phyloP scores from a whole-genome alignment of 92 coral and sea anemone species.

The Epizoanthus illoricatus region DNA sequence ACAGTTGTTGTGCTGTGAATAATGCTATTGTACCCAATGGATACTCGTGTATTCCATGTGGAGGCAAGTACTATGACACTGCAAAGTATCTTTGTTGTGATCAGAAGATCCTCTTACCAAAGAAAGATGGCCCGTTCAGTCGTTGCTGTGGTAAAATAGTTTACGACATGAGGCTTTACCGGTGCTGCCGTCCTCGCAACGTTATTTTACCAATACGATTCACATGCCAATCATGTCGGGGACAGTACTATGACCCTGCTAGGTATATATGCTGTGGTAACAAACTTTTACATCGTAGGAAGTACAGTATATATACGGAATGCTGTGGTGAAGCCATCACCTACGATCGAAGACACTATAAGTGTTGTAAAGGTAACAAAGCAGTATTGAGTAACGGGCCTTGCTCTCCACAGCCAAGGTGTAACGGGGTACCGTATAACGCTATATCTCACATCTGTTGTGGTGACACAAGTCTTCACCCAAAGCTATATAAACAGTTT shows the following conservation, averaged over 20 bases:
- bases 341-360: constrained; percentile 18
- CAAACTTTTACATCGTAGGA: neutral
- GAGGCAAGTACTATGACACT: constrained; percentile 15
- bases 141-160: constrained; percentile 20
- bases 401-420: constrained; percentile 7
- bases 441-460: constrained; percentile 16
- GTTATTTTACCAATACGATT: neutral
- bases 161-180: constrained; percentile 9
- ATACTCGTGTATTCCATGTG: constrained; percentile 20
- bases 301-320: neutral
- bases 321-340: constrained; percentile 4
- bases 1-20: constrained; percentile 11
- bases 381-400: neutral
- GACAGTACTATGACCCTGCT: constrained; percentile 1
- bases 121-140: constrained; percentile 1
- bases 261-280: neutral
- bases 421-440: neutral
- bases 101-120: constrained; percentile 3
- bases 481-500: neutral
- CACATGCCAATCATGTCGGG: constrained; percentile 13
- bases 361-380: constrained; percentile 1
- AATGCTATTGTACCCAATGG: constrained; percentile 17
- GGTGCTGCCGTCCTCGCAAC: constrained; percentile 29
- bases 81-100: constrained; percentile 20
- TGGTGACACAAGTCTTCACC: neutral